Base-by-base conservation (phyloP, 1,140 invertebrate species). In the Brachionus koreanus region DNA sequence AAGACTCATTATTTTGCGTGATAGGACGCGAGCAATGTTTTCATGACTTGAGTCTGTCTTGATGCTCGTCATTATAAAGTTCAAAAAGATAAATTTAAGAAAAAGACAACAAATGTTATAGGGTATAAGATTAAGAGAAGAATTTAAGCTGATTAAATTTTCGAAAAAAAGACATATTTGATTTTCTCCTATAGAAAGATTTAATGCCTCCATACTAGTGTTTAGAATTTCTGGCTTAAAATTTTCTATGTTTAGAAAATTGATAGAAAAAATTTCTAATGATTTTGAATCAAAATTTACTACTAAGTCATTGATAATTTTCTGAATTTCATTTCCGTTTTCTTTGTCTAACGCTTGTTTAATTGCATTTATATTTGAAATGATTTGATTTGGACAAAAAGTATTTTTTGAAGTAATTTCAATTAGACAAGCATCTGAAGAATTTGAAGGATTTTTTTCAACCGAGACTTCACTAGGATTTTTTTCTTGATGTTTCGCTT, bases 211-310 rank as follows among this genome's bases (percentile, higher is more conserved):
- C 7, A 29, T 5, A 25, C 10, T 12, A 13, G 37, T 19, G 16
- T 46, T 10, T 3, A 43, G 19, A 12, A 23, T 6, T 25, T 35
- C 69, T 12, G 42, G 10, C 25, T 74, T 74, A 46, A 74, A 46
- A 12, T 74, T 46, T 74, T 74, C 42, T 29, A 74, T 37, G 46
- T 74, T 29, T 12, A 74, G 1, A 46, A 74, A 74, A 33, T 74
- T 74, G 0, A 46, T 23, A 29, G 39, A 74, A 74, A 74, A 46
- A 5, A 74, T 46, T 29, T 74, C 4, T 13, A 46, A 1, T 74
- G 69, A 74, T 5, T 74, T 25, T 10, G 13, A 10, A 46, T 74
- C 42, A 25, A 46, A 74, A 46, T 46, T 74, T 5, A 10, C n/a
- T 13, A 19, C 37, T 29, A 74, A 1, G 5, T 74, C 69, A 12